Base-by-base conservation (phyloP, 1,140 invertebrate species). In the Brachionus rubens region DNA sequence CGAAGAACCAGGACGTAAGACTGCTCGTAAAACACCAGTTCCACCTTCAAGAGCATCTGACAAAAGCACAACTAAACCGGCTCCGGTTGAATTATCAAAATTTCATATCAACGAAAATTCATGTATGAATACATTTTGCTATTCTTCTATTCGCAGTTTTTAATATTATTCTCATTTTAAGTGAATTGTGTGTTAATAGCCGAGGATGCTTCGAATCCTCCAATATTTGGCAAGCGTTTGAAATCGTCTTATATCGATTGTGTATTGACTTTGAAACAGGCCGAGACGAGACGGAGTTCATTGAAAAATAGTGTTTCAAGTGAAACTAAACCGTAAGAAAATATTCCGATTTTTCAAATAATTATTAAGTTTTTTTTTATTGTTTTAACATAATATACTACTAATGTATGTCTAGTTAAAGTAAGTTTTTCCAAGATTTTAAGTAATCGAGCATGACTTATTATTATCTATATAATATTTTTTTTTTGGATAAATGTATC, bases 151-250 rank as follows among this genome's bases (percentile, higher is more conserved):
- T 56, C 6, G 0, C 26, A 26, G 24, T 68, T 3, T 43, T 16
- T 28, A 43, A 9, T 68, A 9, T 19, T 21, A 19, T 52, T n/a
- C 9, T 30, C 30, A 3, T 28, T 56, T 59, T 3, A 43, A 72
- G 68, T 72, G 16, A 72, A 72, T 26, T 72, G 68, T 33, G 68
- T 72, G 19, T 21, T 72, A 40, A 72, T 72, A 36, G 68, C 68
- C 41, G 68, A 72, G 14, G 68, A 72, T 12, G 16, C 50, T 16
- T 26, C 68, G 3, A 72, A 72, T 16, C 68, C 68, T 0, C 28
- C 50, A 4, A 36, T 54, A 36, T 72, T 72, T 19, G 68, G 68
- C 16, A 72, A 54, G 21, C 7, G 28, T 21, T 12, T 72, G 5
- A 72, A 72, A 41, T 72, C 68, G 36, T 1, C 46, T 21, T 72